A percentile compares a stretch with the other conserved stretches of the same genome.
These are phyloP conservation scores for Dendrolimus houi DNA, from an alignment of 2,888 invertebrate species.

Conservation along the genomic window DNA sequence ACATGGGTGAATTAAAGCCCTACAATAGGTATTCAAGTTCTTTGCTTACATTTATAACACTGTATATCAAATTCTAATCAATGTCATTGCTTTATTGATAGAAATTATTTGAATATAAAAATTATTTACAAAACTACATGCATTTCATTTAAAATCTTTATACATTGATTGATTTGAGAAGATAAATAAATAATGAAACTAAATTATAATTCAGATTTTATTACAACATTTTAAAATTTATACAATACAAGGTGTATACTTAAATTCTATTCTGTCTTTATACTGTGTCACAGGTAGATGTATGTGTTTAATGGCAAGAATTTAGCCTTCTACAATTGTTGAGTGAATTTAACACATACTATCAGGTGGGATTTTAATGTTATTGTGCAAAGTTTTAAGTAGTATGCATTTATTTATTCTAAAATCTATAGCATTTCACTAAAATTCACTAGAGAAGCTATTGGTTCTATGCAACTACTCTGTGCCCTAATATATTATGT, in stretches of 20 bases:
- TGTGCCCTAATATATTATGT: not conserved
- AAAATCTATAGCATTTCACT: not conserved
- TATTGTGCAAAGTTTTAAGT: constrained; percentile 38
- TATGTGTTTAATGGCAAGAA: constrained; percentile 40
- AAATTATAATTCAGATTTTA: constrained; percentile 24
- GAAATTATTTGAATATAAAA: too few species aligned
- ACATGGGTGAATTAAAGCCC: too few species aligned
- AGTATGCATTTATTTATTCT: constrained; percentile 1
- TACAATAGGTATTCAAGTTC: too few species aligned
- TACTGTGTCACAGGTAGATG: constrained; percentile 12
- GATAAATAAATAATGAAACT: not conserved
- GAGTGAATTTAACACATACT: constrained; percentile 25
- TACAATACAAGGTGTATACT: constrained; percentile 30
- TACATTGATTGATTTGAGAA: too few species aligned
- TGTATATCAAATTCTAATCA: too few species aligned
- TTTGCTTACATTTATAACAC: too few species aligned
- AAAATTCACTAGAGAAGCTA: constrained; percentile 2
- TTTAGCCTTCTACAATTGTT: constrained; percentile 10
- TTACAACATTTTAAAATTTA: constrained; percentile 42
- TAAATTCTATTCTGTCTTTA: constrained; percentile 10
- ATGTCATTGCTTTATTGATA: too few species aligned
- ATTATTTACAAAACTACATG: too few species aligned
- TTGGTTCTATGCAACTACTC: constrained; percentile 1
- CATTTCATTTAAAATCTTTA: too few species aligned
- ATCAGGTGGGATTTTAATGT: constrained; percentile 42